Evolutionary conservation across 2,113 vertebrate species (phyloP).

Genomic region (Nothoprocta pentlandii): DNA sequence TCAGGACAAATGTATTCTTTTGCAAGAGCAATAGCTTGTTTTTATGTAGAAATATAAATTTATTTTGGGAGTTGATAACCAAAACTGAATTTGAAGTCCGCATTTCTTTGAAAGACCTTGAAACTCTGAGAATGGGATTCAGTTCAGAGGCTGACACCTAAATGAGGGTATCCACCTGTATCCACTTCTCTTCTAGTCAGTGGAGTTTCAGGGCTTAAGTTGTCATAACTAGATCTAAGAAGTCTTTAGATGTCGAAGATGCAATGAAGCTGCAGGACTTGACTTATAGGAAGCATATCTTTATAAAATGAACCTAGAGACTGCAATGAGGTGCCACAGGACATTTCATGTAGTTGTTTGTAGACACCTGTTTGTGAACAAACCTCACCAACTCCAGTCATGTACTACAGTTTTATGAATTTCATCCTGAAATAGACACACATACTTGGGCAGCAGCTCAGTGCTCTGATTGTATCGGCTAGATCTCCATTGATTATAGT

Average conservation of each 20-base stretch:
- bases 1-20: not conserved
- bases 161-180: not conserved
- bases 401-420: not conserved
- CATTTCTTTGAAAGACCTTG: not conserved
- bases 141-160: not conserved
- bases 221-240: not conserved
- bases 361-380: not conserved
- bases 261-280: not conserved
- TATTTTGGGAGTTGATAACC: not conserved
- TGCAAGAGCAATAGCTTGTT: fast-evolving
- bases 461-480: not conserved
- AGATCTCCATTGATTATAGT: not conserved
- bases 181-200: not conserved
- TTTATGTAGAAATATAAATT: not conserved
- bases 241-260: not conserved
- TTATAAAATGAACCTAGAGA: not conserved
- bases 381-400: not conserved
- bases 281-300: not conserved
- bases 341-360: not conserved
- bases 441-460: not conserved
- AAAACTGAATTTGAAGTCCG: not conserved
- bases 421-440: not conserved
- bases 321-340: not conserved
- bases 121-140: not conserved
- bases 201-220: not conserved